A percentile compares a stretch with the other conserved stretches of the same genome.
These are phyloP conservation scores for Agriopis aurantiaria DNA, from an alignment of 2,888 invertebrate species.

Conservation along the genomic window DNA sequence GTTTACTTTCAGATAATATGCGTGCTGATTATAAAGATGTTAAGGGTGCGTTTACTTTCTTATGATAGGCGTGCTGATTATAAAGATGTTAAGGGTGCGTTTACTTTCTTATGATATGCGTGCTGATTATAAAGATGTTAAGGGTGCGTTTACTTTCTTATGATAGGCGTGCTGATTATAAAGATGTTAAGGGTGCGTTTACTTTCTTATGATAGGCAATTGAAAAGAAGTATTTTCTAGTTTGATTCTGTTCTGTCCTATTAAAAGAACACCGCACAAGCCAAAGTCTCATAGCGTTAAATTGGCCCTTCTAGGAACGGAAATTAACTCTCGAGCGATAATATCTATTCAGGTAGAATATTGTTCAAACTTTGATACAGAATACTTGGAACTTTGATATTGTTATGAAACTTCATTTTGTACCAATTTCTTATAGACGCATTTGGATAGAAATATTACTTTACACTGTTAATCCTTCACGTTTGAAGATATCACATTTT, in stretches of 20 bases:
- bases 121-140: no score
- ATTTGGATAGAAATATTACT: conserved; percentile 48
- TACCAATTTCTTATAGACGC: conserved; percentile 42
- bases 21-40: no score
- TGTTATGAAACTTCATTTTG: conserved; percentile 48
- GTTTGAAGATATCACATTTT: conserved; percentile 47
- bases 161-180: no score
- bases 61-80: no score
- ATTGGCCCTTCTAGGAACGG: conserved; percentile 2
- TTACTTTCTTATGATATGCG: no score
- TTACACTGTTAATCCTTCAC: conserved; percentile 48
- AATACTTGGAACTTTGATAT: conserved; percentile 52
- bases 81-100: no score
- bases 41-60: no score
- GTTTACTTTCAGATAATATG: no score
- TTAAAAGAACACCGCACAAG: conserved; percentile 1
- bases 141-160: no score
- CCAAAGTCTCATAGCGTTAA: conserved; percentile 2
- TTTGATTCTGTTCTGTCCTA: neutral
- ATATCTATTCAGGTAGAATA: conserved; percentile 43
- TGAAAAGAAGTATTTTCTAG: no score
- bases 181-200: no score
- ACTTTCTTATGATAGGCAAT: no score
- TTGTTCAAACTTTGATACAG: conserved; percentile 54
- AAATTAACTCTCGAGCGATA: conserved; percentile 41